A percentile compares a stretch with the other conserved stretches of the same genome.
Conservation (phyloP, 2,888 invertebrate species). For the Acheta domesticus region DNA sequence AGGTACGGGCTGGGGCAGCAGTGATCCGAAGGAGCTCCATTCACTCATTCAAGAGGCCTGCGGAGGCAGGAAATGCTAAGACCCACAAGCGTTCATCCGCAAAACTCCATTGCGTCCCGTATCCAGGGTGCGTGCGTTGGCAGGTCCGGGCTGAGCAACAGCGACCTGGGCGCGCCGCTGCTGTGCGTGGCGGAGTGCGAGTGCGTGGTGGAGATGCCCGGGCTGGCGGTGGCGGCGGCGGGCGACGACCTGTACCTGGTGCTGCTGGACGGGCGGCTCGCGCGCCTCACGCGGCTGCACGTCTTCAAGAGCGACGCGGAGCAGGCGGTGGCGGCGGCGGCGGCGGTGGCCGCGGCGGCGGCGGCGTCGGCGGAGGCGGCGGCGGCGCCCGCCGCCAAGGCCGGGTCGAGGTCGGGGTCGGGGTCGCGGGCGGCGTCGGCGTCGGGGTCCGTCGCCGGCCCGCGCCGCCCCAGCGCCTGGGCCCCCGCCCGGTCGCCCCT, state of each 20-base stretch:
- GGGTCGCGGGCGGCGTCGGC: not conserved
- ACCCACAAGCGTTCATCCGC: no score
- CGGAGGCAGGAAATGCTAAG: no score
- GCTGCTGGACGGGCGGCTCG: not conserved
- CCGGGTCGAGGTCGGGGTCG: not conserved
- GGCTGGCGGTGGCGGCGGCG: not conserved
- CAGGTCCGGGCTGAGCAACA: not conserved
- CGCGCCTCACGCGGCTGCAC: not conserved
- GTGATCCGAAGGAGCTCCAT: no score
- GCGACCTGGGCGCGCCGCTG: constrained; percentile 11
- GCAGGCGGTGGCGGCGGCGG: not conserved
- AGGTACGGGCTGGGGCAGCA: no score
- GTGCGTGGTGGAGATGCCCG: not conserved
- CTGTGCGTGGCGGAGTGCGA: not conserved
- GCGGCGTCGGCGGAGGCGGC: not conserved
- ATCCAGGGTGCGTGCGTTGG: not conserved
- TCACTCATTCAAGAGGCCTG: no score
- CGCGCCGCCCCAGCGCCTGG: not conserved
- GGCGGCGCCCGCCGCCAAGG: not conserved
- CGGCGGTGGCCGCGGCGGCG: not conserved
- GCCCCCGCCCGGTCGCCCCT: no score
- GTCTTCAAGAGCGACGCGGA: not conserved
- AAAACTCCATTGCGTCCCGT: no score
- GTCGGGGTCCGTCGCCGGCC: not conserved
- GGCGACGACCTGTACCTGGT: not conserved